Evolutionary conservation across 2,888 invertebrate species (phyloP).

Genomic region (Didymodactylos carnosus): DNA sequence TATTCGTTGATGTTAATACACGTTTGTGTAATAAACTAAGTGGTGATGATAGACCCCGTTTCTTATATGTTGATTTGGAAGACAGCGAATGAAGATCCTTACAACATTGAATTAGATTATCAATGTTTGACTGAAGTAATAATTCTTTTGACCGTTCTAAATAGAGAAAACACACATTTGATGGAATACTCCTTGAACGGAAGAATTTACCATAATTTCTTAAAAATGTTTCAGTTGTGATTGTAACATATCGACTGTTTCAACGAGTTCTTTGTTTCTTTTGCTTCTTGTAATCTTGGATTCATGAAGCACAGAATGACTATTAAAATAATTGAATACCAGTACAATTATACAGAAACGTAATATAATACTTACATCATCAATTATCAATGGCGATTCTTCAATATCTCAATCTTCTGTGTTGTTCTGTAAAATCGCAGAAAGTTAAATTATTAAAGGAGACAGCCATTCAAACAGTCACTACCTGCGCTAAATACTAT

Average conservation of each 20-base stretch:
- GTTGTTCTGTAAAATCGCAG: constrained; percentile 37
- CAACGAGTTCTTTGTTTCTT: constrained; percentile 49
- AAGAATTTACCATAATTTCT: constrained; percentile 43
- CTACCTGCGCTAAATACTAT: constrained; percentile 43
- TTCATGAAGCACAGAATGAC: constrained; percentile 38
- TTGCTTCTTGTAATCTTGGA: constrained; percentile 49
- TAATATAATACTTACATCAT: too few species aligned
- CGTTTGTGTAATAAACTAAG: constrained; percentile 25
- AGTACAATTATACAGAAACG: neutral
- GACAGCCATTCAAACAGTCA: neutral
- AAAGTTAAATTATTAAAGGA: constrained; percentile 5
- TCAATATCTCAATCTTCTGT: too few species aligned
- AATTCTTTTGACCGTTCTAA: constrained; percentile 50
- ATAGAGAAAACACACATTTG: neutral
- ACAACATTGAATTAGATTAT: constrained; percentile 46
- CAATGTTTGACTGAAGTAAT: constrained; percentile 48
- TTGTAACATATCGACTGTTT: constrained; percentile 51
- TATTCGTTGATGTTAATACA: neutral
- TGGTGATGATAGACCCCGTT: constrained; percentile 47
- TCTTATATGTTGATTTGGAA: too few species aligned
- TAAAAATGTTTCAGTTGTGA: constrained; percentile 48
- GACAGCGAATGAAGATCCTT: too few species aligned
- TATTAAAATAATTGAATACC: too few species aligned
- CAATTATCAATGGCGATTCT: too few species aligned
- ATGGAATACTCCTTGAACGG: neutral